A percentile compares a stretch with the other conserved stretches of the same genome.
phyloP scores from a whole-genome alignment of 92 coral and sea anemone species.

The Actinernus sp. region DNA sequence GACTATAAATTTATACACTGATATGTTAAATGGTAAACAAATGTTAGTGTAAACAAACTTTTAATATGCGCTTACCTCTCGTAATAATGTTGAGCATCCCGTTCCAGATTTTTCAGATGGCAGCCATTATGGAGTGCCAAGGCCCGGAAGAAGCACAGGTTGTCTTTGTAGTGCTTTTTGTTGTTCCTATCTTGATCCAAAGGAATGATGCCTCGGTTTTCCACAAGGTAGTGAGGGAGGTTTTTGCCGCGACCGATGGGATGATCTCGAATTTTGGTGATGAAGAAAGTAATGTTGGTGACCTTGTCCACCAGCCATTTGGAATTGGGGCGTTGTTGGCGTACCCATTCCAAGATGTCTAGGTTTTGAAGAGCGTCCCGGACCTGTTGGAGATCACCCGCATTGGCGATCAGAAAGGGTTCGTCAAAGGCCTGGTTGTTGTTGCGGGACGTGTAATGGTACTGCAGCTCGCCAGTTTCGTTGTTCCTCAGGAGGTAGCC shows the following conservation, averaged over 20 bases:
- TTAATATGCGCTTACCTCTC: too few relatives aligned
- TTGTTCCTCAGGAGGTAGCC: constrained; percentile 39
- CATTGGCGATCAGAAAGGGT: constrained; percentile 5
- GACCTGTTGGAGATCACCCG: constrained; percentile 28
- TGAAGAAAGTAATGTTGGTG: constrained; percentile 24
- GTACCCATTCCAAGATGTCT: constrained; percentile 38
- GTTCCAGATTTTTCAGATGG: too few relatives aligned
- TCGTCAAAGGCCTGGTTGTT: constrained; percentile 17
- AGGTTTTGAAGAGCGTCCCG: constrained; percentile 4
- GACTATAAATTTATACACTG: too few relatives aligned
- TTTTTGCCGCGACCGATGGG: neutral
- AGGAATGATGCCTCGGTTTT: too few relatives aligned
- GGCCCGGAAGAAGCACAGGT: too few relatives aligned
- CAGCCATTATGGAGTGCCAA: too few relatives aligned
- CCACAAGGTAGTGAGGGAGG: neutral
- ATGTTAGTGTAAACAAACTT: too few relatives aligned
- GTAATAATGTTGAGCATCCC: too few relatives aligned
- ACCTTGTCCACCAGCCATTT: constrained; percentile 27
- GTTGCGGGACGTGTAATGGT: constrained; percentile 32
- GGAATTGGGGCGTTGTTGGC: constrained; percentile 37
- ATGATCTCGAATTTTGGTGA: constrained; percentile 1
- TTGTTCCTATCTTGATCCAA: too few relatives aligned
- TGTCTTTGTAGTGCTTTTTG: too few relatives aligned
- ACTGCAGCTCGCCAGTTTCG: constrained; percentile 43
- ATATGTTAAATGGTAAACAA: too few relatives aligned